Evolutionary conservation across 2,888 invertebrate species (phyloP).

Genomic region (Sarcophaga subvicina): DNA sequence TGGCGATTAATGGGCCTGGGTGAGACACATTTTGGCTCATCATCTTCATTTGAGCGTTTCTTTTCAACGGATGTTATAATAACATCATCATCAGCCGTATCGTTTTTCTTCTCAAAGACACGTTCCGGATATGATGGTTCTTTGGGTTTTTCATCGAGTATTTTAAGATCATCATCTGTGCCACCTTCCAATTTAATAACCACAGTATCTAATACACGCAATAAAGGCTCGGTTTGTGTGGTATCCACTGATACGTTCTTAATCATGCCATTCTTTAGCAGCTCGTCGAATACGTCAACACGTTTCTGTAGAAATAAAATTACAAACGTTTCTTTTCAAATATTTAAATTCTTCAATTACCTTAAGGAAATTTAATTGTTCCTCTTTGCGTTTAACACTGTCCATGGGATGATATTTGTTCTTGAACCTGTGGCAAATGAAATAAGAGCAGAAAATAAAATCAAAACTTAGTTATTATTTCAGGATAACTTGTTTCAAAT

Average conservation of each 20-base stretch:
- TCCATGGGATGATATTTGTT: constrained; percentile 99
- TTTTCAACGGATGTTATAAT: constrained; percentile 76
- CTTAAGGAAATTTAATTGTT: constrained; percentile 91
- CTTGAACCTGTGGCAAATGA: constrained; percentile 91
- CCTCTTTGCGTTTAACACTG: constrained; percentile 93
- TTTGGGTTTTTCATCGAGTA: constrained; percentile 88
- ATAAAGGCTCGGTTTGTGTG: constrained; percentile 90
- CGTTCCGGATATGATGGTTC: constrained; percentile 75
- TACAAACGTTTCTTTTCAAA: neutral
- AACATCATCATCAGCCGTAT: constrained; percentile 73
- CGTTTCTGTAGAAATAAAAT: constrained; percentile 85
- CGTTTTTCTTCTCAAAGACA: constrained; percentile 72
- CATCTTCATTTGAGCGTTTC: constrained; percentile 68
- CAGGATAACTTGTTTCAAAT: neutral
- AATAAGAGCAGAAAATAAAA: constrained; percentile 36
- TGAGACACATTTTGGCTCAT: constrained; percentile 74
- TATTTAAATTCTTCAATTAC: constrained; percentile 82
- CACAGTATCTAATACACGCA: constrained; percentile 96
- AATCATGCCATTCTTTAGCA: constrained; percentile 89
- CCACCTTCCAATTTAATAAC: constrained; percentile 98
- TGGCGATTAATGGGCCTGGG: constrained; percentile 71
- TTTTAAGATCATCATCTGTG: constrained; percentile 92
- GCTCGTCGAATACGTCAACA: constrained; percentile 93
- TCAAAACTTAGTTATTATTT: constrained; percentile 19
- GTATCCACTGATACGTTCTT: constrained; percentile 92